phyloP scores from a whole-genome alignment of 2,113 vertebrate genomes.

The Rhodinocichla rosea region DNA sequence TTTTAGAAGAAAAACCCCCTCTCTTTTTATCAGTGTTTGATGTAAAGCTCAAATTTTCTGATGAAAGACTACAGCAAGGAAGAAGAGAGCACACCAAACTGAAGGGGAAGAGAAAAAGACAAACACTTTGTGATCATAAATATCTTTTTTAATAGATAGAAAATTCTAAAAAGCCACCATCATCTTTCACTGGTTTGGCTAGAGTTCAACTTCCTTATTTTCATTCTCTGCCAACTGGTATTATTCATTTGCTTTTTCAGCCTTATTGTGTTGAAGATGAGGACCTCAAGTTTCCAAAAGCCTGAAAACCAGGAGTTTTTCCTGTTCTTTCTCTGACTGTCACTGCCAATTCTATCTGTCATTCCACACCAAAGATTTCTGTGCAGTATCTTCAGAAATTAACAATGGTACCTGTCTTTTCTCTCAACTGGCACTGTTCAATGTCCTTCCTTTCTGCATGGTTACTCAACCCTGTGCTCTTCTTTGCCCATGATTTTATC shows the following conservation, averaged over 20 bases:
- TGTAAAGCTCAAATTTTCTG: not conserved
- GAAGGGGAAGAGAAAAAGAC: not conserved
- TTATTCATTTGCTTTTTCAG: not conserved
- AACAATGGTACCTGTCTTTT: not conserved
- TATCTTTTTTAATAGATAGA: not conserved
- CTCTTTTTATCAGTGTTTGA: not conserved
- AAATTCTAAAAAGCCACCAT: not conserved
- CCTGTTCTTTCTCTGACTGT: not conserved
- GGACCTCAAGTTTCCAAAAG: not conserved
- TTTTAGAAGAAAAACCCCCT: not conserved
- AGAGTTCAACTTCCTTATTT: not conserved
- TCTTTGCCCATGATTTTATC: not conserved
- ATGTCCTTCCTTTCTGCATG: not conserved
- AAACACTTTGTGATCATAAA: not conserved
- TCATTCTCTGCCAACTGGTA: not conserved
- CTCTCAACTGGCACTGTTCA: not conserved
- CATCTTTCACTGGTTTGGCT: not conserved
- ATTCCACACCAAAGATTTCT: not conserved
- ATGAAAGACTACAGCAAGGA: not conserved
- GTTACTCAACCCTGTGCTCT: not conserved
- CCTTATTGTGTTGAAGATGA: not conserved
- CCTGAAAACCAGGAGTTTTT: not conserved
- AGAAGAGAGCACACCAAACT: not conserved
- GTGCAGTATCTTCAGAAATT: not conserved
- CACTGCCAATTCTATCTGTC: not conserved